phyloP scores from a whole-genome alignment of 2,888 invertebrate species.

The Gryllus longicercus region DNA sequence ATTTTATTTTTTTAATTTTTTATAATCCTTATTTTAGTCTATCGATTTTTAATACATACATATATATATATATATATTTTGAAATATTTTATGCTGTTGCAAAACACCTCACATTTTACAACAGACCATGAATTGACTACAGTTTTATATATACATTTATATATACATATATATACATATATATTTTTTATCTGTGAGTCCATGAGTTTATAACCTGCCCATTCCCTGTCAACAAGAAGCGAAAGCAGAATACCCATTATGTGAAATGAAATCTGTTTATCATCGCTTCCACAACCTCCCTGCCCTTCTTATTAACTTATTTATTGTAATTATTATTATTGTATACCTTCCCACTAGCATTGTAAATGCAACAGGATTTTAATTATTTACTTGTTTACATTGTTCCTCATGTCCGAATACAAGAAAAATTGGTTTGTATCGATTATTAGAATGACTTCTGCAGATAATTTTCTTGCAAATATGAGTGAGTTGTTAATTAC shows the following conservation, averaged over 20 bases:
- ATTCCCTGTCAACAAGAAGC: background rate
- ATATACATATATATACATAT: slow-evolving; percentile 17
- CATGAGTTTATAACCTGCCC: slow-evolving; percentile 4
- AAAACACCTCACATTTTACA: slow-evolving; percentile 1
- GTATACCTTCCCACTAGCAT: slow-evolving; percentile 1
- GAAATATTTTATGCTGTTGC: slow-evolving; percentile 17
- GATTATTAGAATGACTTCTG: background rate
- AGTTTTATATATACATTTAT: slow-evolving; percentile 7
- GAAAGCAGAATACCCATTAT: background rate
- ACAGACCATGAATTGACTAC: slow-evolving; percentile 17
- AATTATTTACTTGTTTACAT: background rate
- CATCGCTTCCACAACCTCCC: slow-evolving; percentile 1
- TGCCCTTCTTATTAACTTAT: background rate
- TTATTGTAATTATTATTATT: slow-evolving; percentile 1
- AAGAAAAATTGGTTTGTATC: background rate
- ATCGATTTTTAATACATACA: background rate
- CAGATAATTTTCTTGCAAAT: background rate
- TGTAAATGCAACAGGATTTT: background rate
- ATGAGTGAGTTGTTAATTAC: background rate
- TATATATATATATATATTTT: background rate
- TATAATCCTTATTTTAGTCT: slow-evolving; percentile 11
- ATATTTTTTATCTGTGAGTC: slow-evolving; percentile 11
- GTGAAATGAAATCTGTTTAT: background rate
- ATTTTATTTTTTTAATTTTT: background rate
- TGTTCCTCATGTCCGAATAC: background rate